Evolutionary conservation across 1,140 invertebrate genomes (phyloP), one percentile per base, ranked within the genome.

Genomic region (Dreissena polymorpha): DNA sequence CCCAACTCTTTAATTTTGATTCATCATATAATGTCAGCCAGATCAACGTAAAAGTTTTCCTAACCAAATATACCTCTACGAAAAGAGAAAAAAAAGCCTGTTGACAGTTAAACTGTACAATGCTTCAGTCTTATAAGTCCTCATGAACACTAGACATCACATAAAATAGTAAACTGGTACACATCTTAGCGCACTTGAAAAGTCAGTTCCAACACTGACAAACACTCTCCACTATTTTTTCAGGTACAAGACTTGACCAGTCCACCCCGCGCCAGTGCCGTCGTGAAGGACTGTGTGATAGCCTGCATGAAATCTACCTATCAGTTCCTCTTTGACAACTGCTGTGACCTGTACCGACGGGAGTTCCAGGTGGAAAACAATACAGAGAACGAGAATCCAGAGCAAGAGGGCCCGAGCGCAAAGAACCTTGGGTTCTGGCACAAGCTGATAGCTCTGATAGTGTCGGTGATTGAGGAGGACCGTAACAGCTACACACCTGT

Each of bases 231-330:
- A 39, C 39, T 2, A n/a, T 60, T 60, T 6, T 85, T 92, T 16
- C 89, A 97, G 96, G 99, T 99, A 1, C 98, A 99, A 95, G 99
- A 99, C 92, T 93, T 99, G 84, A 97, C 98, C 16, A 98, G 97
- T 94, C 99, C 99, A 67, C 99, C 98, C 0, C 94, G 99, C 87
- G 99, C 99, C 25, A 98, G 97, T 92, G 98, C 97, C 27, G 99
- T 99, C 8, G 98, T 99, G 0, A 99, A 99, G 93, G 98, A 99
- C 93, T 99, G 99, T 94, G 99, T 99, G 0, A 99, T 98, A 91
- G 98, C 98, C 27, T 99, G 99, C 93, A 95, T 99, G 83, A 94
- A 98, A 90, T 99, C 98, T 50, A 99, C 98, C 21, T 99, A 99
- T 94, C 97, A 99, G 94, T 99, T 99, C 93, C 95, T 99, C 21